Conservation (phyloP, 2,113 vertebrate species). For the Eidolon helvum region DNA sequence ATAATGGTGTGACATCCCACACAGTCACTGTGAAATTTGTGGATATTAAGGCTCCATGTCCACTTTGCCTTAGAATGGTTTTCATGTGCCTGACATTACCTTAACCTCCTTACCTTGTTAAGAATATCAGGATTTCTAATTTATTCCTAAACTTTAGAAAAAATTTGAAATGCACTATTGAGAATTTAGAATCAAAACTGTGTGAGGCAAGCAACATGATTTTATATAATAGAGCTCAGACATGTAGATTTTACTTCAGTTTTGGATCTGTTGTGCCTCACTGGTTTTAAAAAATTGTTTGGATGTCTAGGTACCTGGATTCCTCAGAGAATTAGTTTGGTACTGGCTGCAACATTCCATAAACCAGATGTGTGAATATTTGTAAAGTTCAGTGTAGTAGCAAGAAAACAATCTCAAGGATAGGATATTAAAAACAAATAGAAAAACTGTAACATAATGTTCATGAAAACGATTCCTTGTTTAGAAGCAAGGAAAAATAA, state of each 20-base stretch:
- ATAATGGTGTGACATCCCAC: too few species aligned
- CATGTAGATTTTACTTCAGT: neutral
- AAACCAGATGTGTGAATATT: conserved; percentile 36
- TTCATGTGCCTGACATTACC: neutral
- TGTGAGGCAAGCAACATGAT: neutral
- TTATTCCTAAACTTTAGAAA: neutral
- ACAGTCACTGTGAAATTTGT: neutral
- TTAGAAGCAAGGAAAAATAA: conserved; percentile 49
- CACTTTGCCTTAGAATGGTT: neutral
- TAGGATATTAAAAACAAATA: conserved; percentile 47
- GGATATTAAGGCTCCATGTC: neutral
- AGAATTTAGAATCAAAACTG: neutral
- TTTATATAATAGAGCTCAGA: neutral
- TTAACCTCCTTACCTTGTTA: neutral
- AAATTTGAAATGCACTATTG: neutral
- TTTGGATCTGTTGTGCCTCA: neutral
- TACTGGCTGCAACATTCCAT: neutral
- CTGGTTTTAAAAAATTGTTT: neutral
- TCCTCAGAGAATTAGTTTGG: neutral
- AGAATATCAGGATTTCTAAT: neutral
- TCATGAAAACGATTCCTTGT: conserved; percentile 37
- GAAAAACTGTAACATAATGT: conserved; percentile 42
- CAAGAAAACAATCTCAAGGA: neutral
- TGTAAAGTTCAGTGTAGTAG: neutral
- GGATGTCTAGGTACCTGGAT: neutral